These are phyloP conservation scores for Peromyscus maniculatus DNA, from an alignment of 2,113 vertebrate species.

Conservation along the genomic window DNA sequence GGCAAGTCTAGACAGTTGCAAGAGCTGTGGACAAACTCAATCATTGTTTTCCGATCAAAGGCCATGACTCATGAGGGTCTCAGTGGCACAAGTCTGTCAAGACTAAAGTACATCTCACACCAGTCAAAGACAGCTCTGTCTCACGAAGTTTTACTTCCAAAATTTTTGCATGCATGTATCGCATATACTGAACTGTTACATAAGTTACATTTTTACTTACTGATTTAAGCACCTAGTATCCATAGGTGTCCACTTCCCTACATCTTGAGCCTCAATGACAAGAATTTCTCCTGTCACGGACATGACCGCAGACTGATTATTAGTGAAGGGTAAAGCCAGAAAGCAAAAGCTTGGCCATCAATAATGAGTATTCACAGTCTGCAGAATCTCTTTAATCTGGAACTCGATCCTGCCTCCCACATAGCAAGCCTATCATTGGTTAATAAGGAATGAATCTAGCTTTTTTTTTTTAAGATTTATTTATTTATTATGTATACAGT, in stretches of 20 bases:
- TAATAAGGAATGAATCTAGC: conserved; percentile 11
- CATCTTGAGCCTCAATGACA: background rate
- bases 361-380: background rate
- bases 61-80: too few relatives aligned
- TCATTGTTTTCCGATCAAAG: background rate
- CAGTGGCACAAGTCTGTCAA: background rate
- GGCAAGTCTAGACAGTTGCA: too few relatives aligned
- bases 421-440: conserved; percentile 48
- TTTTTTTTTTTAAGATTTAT: too few relatives aligned
- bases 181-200: background rate
- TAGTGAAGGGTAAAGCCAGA: background rate
- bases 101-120: background rate
- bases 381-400: conserved; percentile 9
- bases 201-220: background rate
- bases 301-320: background rate
- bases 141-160: background rate
- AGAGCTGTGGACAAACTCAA: background rate
- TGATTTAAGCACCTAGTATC: background rate
- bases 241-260: background rate
- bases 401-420: conserved; percentile 39
- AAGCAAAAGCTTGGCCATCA: background rate
- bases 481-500: too few relatives aligned
- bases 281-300: background rate
- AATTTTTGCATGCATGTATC: background rate
- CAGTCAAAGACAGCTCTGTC: background rate